Percentiles rank a stretch among this genome's conserved stretches.
phyloP scores from a whole-genome alignment of 2,888 invertebrate genomes.

The Coleophora deauratella region DNA sequence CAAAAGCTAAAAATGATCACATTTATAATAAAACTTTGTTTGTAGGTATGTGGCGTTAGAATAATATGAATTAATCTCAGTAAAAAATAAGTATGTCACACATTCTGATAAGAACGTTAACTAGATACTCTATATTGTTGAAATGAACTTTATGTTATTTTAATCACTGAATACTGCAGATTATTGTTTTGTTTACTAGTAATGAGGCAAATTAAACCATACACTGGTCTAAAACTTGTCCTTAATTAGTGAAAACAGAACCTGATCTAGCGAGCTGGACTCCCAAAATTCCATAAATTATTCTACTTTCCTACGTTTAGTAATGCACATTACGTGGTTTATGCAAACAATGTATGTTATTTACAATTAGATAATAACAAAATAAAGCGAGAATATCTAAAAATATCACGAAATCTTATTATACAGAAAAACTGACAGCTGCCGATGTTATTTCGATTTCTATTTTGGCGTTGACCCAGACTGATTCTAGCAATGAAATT shows the following conservation, averaged over 20 bases:
- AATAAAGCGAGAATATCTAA: conserved; percentile 4
- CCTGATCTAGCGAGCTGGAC: neutral
- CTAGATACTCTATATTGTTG: no score
- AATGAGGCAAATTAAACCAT: conserved; percentile 1
- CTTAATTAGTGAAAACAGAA: conserved; percentile 1
- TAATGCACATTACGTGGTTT: no score
- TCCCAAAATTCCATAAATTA: neutral
- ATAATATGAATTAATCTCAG: no score
- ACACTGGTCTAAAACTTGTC: neutral
- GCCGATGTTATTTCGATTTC: conserved; percentile 33
- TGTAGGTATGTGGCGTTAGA: no score
- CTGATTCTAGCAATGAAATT: conserved; percentile 16
- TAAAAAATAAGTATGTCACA: no score
- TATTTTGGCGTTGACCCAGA: conserved; percentile 22
- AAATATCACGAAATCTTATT: conserved; percentile 21
- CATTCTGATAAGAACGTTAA: no score
- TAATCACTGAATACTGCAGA: no score
- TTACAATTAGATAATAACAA: conserved; percentile 2
- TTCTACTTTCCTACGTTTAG: no score
- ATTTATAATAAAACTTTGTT: no score
- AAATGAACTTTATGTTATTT: no score
- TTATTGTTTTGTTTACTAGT: no score
- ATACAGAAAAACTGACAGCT: conserved; percentile 47
- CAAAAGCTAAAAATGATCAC: no score
- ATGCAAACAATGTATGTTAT: neutral